Evolutionary conservation across 2,888 invertebrate species (phyloP), one percentile per base, ranked within the genome.

Genomic region (Acleris literana): DNA sequence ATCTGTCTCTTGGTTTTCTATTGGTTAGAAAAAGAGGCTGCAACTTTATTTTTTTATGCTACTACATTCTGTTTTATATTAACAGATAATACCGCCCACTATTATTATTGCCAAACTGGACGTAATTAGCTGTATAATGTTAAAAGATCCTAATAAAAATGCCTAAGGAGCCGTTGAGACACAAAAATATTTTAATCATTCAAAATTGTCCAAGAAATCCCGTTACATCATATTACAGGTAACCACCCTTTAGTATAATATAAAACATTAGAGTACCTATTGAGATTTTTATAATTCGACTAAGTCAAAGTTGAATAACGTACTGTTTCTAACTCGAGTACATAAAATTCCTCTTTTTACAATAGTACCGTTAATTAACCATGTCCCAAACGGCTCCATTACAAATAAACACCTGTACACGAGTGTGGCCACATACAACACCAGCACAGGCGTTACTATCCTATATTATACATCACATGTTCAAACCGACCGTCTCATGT

Each of bases 81-180:
- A 9, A 39, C 39, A 39, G 39, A 39, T 39, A 13, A 39, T 39
- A 13, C 39, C 39, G 39, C 4, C 39, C 39, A 9, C 39, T 13
- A 39, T 39, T 13, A 39, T 39, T 46, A 46, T 17, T 3, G 46
- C 17, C n/a, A 46, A 16, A 46, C 46, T 46, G 17, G 46, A n/a
- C 17, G 17, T n/a, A 46, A 46, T 46, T 46, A 39, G 46, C 46
- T 17, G 46, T 16, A 46, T 39, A 46, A n/a, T 17, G 17, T 46
- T n/a, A 46, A 46, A 46, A 46, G 17, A 17, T n/a, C 46, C 46
- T 46, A 46, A 46, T 46, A 46, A 46, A 46, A 46, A 46, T 46
- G 17, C 46, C 46, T 46, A 46, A 46, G n/a, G 46, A 16, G 46
- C 46, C 46, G 46, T n/a, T 5, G 46, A 46, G 46, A 46, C 46